Evolutionary conservation across 2,888 invertebrate species (phyloP), one percentile per base, ranked within the genome.

Genomic region (Sepioteuthis lessoniana): DNA sequence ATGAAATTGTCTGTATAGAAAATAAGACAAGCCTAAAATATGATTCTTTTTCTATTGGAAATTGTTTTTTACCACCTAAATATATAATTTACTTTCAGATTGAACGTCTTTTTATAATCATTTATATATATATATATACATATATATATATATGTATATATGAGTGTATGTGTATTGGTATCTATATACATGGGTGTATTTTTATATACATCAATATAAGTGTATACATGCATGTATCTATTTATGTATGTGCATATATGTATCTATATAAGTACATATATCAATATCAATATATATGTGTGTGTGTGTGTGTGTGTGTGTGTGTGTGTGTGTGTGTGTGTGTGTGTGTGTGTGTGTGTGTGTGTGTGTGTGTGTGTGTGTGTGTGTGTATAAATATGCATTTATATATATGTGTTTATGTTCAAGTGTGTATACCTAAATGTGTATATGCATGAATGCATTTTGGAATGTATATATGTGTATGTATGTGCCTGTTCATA

Each of bases 31-130:
- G 25, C n/a, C 16, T n/a, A n/a, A 76, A 76, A 76, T 76, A 13
- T 35, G 10, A 0, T 13, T 76, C n/a, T 76, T n/a, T 76, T 35
- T 2, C 13, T 76, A 16, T 16, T 16, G n/a, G 13, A n/a, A n/a
- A 76, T n/a, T 76, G n/a, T n/a, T 35, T 35, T 35, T 76, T 76
- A 35, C 8, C 76, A 76, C 76, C 76, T 35, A 76, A 76, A 76
- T n/a, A n/a, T 76, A 76, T 76, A n/a, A 76, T 76, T 76, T 35
- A 76, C 76, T 35, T 76, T 76, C 76, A 76, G n/a, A 76, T 76
- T 76, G 16, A 76, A 35, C n/a, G n/a, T 1, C n/a, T 76, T 76
- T n/a, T 76, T 35, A n/a, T 28, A n/a, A 76, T 25, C n/a, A 76
- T 76, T 19, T 2, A 10, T n/a, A 35, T n/a, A 35, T 76, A 35